Conservation (phyloP, 1,140 invertebrate genomes). For the Drosophila takahashii region DNA sequence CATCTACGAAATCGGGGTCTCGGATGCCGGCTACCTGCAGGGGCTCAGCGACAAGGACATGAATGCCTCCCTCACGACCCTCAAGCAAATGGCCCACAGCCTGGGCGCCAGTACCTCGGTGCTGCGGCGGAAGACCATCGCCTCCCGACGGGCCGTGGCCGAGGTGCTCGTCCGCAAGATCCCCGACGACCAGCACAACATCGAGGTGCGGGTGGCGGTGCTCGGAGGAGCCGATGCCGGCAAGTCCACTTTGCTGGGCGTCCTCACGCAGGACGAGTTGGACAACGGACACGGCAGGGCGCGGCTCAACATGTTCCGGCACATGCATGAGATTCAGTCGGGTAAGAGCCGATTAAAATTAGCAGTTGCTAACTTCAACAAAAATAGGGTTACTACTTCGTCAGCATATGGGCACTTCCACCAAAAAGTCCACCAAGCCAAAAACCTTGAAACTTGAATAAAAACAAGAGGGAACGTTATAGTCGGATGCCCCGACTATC, state of each 20-base stretch:
- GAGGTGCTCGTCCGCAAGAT: constrained; percentile 97
- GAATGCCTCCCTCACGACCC: constrained; percentile 91
- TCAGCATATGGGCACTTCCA: no score
- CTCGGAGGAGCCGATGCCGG: constrained; percentile 97
- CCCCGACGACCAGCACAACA: constrained; percentile 95
- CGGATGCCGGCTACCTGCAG: constrained; percentile 94
- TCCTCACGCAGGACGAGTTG: constrained; percentile 96
- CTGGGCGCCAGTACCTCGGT: constrained; percentile 92
- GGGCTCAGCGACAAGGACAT: constrained; percentile 93
- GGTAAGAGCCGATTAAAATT: constrained; percentile 23
- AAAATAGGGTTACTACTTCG: no score
- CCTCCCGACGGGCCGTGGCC: constrained; percentile 87
- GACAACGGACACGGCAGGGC: constrained; percentile 98
- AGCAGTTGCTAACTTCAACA: no score
- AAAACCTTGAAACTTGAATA: no score
- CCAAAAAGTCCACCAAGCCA: no score
- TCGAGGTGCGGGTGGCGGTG: constrained; percentile 96
- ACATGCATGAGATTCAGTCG: constrained; percentile 98
- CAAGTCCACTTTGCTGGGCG: constrained; percentile 96
- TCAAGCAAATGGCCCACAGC: constrained; percentile 93
- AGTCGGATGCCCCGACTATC: no score
- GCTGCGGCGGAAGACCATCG: constrained; percentile 85
- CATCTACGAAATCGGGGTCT: constrained; percentile 98
- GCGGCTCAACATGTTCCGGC: constrained; percentile 97
- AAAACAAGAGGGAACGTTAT: no score